A percentile compares a stretch with the other conserved stretches of the same genome.
Evolutionary conservation across 37 sponge, comb jelly and placozoan species (phyloP).

Genomic region (Mnemiopsis leidyi): DNA sequence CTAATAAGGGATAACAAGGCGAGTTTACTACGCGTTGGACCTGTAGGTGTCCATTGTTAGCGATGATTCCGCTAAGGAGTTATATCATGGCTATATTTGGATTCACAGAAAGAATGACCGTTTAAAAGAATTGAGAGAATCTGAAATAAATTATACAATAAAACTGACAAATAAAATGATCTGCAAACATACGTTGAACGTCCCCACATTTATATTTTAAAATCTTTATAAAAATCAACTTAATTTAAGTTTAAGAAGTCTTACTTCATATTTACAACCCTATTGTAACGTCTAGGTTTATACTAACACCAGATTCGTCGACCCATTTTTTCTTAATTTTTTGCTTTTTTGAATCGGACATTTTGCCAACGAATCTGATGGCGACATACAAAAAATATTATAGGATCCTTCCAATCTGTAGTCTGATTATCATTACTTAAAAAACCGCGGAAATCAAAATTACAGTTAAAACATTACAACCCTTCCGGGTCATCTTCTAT

Average conservation of each 20-base stretch:
- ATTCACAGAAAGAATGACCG: background rate
- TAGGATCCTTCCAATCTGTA: background rate
- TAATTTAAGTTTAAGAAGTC: slow-evolving; percentile 26
- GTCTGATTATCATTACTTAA: background rate
- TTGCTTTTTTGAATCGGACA: too few relatives aligned
- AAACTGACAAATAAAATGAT: slow-evolving; percentile 63
- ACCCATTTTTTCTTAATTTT: too few relatives aligned
- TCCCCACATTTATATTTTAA: background rate
- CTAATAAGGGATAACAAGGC: too few relatives aligned
- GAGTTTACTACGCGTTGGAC: too few relatives aligned
- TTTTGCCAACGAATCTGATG: background rate
- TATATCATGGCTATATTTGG: background rate
- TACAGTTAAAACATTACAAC: background rate
- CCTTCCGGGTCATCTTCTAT: slow-evolving; percentile 29
- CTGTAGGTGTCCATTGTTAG: too few relatives aligned
- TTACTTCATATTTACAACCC: slow-evolving; percentile 11
- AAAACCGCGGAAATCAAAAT: background rate
- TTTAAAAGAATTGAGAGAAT: slow-evolving; percentile 7
- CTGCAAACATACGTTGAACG: background rate
- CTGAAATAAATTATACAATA: slow-evolving; percentile 63
- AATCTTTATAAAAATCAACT: slow-evolving; percentile 35
- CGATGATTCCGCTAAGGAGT: too few relatives aligned
- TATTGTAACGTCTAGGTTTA: too few relatives aligned
- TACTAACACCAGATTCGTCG: too few relatives aligned
- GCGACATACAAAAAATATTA: background rate